Base-by-base conservation (phyloP, 2,797 vertebrate genomes). In the Yasuhikotakia modesta region DNA sequence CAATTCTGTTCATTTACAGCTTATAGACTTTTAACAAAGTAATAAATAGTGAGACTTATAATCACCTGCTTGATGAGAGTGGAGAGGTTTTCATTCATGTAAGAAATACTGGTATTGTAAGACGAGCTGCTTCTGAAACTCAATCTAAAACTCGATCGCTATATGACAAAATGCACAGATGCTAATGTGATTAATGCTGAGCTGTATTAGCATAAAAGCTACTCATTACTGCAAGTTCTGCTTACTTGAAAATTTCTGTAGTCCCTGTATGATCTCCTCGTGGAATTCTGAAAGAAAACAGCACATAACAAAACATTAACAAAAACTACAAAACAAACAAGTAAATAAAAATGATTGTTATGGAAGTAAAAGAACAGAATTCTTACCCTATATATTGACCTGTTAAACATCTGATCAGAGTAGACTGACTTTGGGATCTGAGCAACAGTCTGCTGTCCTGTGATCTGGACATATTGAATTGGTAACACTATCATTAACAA, bases 231-330 rank as follows among this genome's bases (percentile, higher is more conserved):
- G 4, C 24, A 27, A n/a, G 2, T 60, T 12, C 24, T 76, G 14
- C n/a, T 76, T 69, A 69, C 74, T 1, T 48, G 22, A 12, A 58
- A 48, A 68, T 30, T 16, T 16, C 2, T 67, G 4, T 39, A 0
- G 12, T 13, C 17, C 43, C 17, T 48, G 65, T 61, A 17, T 32
- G 63, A 76, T 27, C 35, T 30, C 53, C 69, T 76, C 30, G 53
- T 17, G 2, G 70, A 81, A 61, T 17, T 77, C 82, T 84, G 66
- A 48, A 70, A 81, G 46, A 24, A 79, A 52, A 65, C 35, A 50
- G 10, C 43, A 16, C 1, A 48, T 45, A 7, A 69, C 52, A 57
- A 17, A 32, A 66, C 6, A n/a, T 14, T 2, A 35, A 35, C 35
- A 32, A 5, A 35, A 35, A 6, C 5, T 35, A 35, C 35, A 35